Base-by-base conservation (phyloP, 2,888 invertebrate genomes). In the Eupithecia abbreviata region DNA sequence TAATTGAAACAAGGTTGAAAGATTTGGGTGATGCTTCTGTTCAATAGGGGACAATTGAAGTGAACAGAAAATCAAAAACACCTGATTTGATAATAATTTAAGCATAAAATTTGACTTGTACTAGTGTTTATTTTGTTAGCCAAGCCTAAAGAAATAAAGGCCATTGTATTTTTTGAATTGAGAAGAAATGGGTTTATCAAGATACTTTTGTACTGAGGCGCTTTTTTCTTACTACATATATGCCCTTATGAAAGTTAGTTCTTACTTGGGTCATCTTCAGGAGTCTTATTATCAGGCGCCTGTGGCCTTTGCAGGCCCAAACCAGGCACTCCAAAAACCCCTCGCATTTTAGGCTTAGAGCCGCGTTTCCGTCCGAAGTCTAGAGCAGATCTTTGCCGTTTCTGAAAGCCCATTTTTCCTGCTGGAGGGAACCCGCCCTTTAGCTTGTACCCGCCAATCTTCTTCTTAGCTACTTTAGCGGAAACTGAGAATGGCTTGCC, bases 311-410 rank as follows among this genome's bases (percentile, higher is more conserved):
- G 97, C 76, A 98, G 91, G 5, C 97, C 97, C 42, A 98, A 93
- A 9, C 97, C 97, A 0, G 98, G 97, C 7, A 97, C 97, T 18
- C 98, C 98, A 88, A 98, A 98, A 67, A 97, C 96, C 5, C 98
- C 98, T 72, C 98, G 94, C 96, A 98, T 98, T 93, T 98, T 98
- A 15, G 98, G 97, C 89, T 98, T 98, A 2, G 97, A 96, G 9
- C 98, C 98, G 79, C 98, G 95, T 88, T 98, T 98, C 79, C 98
- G 94, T 49, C 97, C 97, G 88, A 98, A 97, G 83, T 98, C 97
- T 55, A 95, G 82, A 49, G 96, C 96, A 70, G 97, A 94, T 71
- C 97, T 95, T 82, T 97, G 96, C 41, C 97, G 95, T 85, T 97
- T 98, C 87, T 97, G 97, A 86, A 97, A 97, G 68, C 97, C 96